Conservation (phyloP, 2,797 vertebrate genomes). For the Telmatherina bonti region DNA sequence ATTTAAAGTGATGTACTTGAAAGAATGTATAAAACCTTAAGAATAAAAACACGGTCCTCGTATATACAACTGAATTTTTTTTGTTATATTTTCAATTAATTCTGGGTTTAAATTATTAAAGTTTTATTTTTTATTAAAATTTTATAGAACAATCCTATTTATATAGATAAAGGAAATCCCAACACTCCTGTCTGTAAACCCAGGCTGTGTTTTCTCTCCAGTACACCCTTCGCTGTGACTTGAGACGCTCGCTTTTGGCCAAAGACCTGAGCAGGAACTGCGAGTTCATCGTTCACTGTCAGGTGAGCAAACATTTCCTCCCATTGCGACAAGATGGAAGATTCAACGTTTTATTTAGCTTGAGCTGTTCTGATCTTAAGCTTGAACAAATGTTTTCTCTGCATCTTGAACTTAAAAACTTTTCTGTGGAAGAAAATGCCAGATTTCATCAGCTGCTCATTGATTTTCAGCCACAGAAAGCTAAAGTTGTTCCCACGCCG, state of each 20-base stretch:
- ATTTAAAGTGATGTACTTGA: no score
- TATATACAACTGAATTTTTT: no score
- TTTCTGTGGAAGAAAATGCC: neutral
- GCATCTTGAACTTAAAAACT: neutral
- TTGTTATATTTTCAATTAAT: no score
- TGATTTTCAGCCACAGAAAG: constrained; percentile 88
- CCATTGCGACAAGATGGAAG: neutral
- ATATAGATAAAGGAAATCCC: neutral
- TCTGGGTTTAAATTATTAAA: neutral
- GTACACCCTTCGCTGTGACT: constrained; percentile 95
- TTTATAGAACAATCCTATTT: neutral
- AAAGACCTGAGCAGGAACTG: constrained; percentile 95
- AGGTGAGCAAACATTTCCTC: constrained; percentile 76
- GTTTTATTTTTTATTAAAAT: neutral
- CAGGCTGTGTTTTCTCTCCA: constrained; percentile 53
- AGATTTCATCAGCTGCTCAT: constrained; percentile 6
- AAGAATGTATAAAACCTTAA: no score
- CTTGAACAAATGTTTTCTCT: neutral
- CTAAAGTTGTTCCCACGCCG: constrained; percentile 86
- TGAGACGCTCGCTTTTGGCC: constrained; percentile 93
- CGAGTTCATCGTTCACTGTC: constrained; percentile 95
- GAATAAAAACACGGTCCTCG: no score
- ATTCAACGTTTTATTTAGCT: no score
- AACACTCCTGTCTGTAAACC: no score
- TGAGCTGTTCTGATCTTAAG: neutral